A percentile compares a stretch with the other conserved stretches of the same genome.
Evolutionary conservation across 2,797 vertebrate genomes (phyloP).

Genomic region (Triplophysa bombifrons): DNA sequence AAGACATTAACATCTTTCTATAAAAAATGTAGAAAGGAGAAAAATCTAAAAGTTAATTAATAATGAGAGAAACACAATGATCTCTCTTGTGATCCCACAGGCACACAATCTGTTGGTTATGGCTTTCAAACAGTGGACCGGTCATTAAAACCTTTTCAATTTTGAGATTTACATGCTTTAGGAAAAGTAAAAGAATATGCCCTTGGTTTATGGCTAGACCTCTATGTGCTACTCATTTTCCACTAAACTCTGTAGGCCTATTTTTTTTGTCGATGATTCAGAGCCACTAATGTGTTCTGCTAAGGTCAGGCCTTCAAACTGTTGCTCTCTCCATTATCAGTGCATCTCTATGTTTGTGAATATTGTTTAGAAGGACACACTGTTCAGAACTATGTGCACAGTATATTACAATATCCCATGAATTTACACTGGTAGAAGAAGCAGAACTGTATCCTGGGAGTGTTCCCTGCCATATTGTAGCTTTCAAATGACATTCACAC

Average conservation of each 20-base stretch:
- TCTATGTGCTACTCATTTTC: constrained; percentile 22
- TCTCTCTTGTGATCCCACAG: background rate
- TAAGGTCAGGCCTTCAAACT: constrained; percentile 44
- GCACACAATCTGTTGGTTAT: background rate
- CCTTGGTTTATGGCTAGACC: constrained; percentile 20
- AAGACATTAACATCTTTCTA: too few species aligned
- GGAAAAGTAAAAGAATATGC: constrained; percentile 1
- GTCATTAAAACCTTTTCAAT: constrained; percentile 8
- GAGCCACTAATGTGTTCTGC: constrained; percentile 40
- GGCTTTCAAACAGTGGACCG: background rate
- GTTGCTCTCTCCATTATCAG: constrained; percentile 24
- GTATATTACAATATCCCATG: background rate
- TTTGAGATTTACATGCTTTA: constrained; percentile 13
- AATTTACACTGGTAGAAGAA: background rate
- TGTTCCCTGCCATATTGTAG: too few species aligned
- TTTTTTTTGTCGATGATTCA: constrained; percentile 17
- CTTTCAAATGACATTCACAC: too few species aligned
- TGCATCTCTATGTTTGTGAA: constrained; percentile 30
- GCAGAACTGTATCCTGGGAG: too few species aligned
- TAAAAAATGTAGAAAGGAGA: too few species aligned
- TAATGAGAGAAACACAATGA: background rate
- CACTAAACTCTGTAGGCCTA: background rate
- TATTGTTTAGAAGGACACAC: constrained; percentile 6
- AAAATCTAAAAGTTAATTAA: background rate
- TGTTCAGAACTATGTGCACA: constrained; percentile 4